Base-by-base conservation (phyloP, 2,888 invertebrate species). In the Scaptomyza parva region DNA sequence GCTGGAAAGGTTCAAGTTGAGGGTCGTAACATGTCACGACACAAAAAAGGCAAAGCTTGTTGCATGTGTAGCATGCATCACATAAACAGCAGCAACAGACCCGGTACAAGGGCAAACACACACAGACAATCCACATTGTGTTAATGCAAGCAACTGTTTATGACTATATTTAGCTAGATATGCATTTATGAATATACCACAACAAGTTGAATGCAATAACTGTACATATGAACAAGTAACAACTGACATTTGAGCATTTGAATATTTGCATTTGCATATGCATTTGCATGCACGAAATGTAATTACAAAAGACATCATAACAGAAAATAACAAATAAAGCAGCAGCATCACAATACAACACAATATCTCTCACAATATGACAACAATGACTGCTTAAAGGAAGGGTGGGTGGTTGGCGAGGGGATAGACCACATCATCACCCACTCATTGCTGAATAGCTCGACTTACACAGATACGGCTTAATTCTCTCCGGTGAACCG, bases 1-100 rank as follows among this genome's bases (percentile, higher is more conserved):
- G 37, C 35, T 28, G 37, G 37, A 66, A 70, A 68, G 68, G 82
- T 87, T 78, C 87, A 87, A 87, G 83, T 87, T 83, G 78, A 85
- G 86, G 83, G 83, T 78, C 78, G 68, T 43, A 35, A 2, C 40
- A 43, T 35, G 48, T 11, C 48, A 52, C 35, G 41, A 24, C 37
- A 57, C 33, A 37, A 37, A 39, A 48, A 54, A 59, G 59, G 60
- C 54, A 43, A 39, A 35, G 60, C 69, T 52, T 72, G 58, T 70
- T 72, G 80, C 73, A 72, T 64, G 24, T 55, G 43, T n/a, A n/a
- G 30, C 53, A 50, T n/a, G 43, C 40, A 50, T 18, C 41, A n/a
- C 28, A 28, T 6, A 7, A 17, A 17, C 39, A 7, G 8, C 8
- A 18, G 44, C 24, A 28, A 26, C 11, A 22, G 48, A 33, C 35